Percentiles rank a stretch among this genome's conserved stretches.
phyloP scores from a whole-genome alignment of 2,113 vertebrate genomes.

The Macquaria ambigua region DNA sequence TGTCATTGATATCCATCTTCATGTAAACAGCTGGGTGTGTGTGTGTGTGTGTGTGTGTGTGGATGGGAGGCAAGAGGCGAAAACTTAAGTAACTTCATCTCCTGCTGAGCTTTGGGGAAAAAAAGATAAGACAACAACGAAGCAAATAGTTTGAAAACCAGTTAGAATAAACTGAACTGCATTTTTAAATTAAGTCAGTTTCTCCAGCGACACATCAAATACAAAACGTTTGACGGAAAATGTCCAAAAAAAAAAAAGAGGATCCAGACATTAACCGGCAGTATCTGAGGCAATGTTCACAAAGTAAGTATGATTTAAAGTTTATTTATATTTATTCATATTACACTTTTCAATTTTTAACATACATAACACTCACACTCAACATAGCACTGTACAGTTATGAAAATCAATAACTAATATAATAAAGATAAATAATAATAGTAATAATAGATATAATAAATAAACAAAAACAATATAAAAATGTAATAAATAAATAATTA shows the following conservation, averaged over 20 bases:
- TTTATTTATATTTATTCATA: no score
- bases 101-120: background rate
- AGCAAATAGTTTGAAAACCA: background rate
- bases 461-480: no score
- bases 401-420: no score
- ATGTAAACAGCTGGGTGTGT: slow-evolving; percentile 80
- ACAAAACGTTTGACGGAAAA: background rate
- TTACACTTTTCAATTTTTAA: no score
- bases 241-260: no score
- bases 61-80: background rate
- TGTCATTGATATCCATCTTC: slow-evolving; percentile 82
- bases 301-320: background rate
- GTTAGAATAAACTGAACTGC: background rate
- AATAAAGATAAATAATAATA: no score
- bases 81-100: slow-evolving; percentile 6
- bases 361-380: no score
- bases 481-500: no score
- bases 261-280: background rate
- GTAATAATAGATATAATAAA: no score
- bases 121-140: background rate
- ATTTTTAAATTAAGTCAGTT: background rate
- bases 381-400: no score
- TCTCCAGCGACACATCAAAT: background rate
- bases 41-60: background rate
- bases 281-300: background rate